A percentile compares a stretch with the other conserved stretches of the same genome.
Evolutionary conservation across 2,113 vertebrate genomes (phyloP).

Genomic region (Notarius lentiginosus): DNA sequence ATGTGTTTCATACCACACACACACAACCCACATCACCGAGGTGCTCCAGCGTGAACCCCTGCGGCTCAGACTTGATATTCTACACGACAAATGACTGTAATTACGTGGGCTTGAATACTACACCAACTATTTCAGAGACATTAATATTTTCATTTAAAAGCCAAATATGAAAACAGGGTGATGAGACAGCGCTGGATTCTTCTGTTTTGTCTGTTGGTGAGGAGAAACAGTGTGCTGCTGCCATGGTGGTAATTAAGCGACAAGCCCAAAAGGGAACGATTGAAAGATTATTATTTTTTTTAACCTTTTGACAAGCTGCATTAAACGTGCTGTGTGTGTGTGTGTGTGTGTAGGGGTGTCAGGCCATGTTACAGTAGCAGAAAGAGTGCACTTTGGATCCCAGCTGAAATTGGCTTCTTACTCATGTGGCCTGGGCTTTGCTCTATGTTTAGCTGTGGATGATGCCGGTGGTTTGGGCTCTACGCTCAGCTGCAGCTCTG

Average conservation of each 20-base stretch:
- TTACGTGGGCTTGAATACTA: slow-evolving; percentile 48
- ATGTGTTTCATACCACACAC: slow-evolving; percentile 43
- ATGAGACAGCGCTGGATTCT: slow-evolving; percentile 37
- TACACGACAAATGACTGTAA: slow-evolving; percentile 54
- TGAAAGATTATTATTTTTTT: slow-evolving; percentile 14
- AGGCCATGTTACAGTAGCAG: slow-evolving; percentile 29
- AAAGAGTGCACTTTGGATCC: slow-evolving; percentile 50
- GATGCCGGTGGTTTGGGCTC: slow-evolving; percentile 58
- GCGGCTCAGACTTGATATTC: slow-evolving; percentile 44
- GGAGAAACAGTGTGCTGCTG: background rate
- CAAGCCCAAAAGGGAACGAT: slow-evolving; percentile 49
- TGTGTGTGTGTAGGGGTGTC: too few species aligned
- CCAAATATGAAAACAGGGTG: slow-evolving; percentile 54
- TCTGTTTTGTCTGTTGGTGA: slow-evolving; percentile 57
- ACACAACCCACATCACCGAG: slow-evolving; percentile 59
- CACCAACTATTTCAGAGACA: slow-evolving; percentile 57
- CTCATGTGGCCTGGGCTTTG: slow-evolving; percentile 62
- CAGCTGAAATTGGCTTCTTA: slow-evolving; percentile 41
- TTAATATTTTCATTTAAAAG: slow-evolving; percentile 60
- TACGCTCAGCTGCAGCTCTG: slow-evolving; percentile 13
- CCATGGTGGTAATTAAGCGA: slow-evolving; percentile 40
- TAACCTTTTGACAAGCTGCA: background rate
- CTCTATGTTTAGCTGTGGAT: slow-evolving; percentile 67
- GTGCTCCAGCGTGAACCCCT: slow-evolving; percentile 41
- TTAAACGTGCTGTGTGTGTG: background rate